Percentiles rank a stretch among this genome's conserved stretches.
These are phyloP conservation scores for Gymnobelideus leadbeateri DNA, from an alignment of 2,113 vertebrate species.

Conservation along the genomic window DNA sequence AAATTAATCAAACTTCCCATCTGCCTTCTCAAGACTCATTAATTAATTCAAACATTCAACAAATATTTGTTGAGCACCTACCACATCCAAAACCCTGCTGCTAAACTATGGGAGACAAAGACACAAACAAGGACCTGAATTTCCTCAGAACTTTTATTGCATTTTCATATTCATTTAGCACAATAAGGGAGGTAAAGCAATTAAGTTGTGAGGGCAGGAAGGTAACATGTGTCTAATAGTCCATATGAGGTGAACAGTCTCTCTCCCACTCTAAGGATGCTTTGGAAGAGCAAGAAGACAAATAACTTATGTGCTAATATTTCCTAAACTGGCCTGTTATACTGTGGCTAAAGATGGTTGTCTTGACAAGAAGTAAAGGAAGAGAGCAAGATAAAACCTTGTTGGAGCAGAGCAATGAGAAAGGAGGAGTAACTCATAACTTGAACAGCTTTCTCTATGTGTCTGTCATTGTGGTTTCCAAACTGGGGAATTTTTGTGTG, in stretches of 20 bases:
- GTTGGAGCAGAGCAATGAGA: not conserved
- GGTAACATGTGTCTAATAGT: not conserved
- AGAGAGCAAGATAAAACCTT: not conserved
- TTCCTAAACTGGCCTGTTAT: not conserved
- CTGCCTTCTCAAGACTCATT: constrained; percentile 12
- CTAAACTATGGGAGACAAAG: not conserved
- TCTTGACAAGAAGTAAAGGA: not conserved
- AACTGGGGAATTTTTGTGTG: not conserved
- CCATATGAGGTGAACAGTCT: not conserved
- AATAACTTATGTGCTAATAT: not conserved
- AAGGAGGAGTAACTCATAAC: not conserved
- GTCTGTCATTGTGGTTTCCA: not conserved
- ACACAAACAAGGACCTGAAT: not conserved
- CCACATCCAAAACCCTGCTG: not conserved
- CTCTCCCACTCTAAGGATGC: not conserved
- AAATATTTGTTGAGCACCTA: not conserved
- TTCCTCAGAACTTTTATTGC: not conserved
- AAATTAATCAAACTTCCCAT: constrained; percentile 69
- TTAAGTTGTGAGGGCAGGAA: not conserved
- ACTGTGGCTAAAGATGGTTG: not conserved
- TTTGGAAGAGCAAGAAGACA: not conserved
- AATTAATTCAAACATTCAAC: not conserved
- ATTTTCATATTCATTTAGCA: not conserved
- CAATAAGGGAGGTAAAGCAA: not conserved
- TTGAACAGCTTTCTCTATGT: not conserved